These are phyloP conservation scores for Eumerus sabulonum DNA, from an alignment of 2,888 invertebrate genomes.

Conservation along the genomic window DNA sequence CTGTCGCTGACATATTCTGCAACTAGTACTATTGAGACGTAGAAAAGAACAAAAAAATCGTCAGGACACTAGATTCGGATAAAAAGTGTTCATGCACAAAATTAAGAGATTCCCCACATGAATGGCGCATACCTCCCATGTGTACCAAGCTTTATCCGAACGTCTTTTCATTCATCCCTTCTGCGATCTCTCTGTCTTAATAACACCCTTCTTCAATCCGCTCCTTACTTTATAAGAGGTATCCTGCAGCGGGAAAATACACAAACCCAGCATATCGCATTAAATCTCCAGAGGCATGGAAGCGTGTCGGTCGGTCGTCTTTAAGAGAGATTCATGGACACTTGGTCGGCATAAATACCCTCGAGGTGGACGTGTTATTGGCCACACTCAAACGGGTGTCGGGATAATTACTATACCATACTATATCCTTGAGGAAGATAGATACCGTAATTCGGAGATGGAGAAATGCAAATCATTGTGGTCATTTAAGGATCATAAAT, in stretches of 20 bases:
- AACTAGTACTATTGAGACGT: background rate
- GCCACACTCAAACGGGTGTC: constrained; percentile 13
- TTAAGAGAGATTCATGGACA: constrained; percentile 45
- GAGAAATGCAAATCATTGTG: constrained; percentile 62
- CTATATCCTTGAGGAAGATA: no score
- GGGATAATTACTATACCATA: constrained; percentile 43
- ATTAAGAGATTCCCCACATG: constrained; percentile 55
- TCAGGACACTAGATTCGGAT: constrained; percentile 39
- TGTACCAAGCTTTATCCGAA: background rate
- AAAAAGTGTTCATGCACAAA: constrained; percentile 57
- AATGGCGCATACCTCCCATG: constrained; percentile 23
- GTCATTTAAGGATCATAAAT: constrained; percentile 61
- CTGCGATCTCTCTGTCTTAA: no score
- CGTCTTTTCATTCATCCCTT: no score
- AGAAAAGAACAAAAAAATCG: constrained; percentile 15
- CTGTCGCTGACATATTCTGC: constrained; percentile 2
- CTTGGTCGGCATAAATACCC: constrained; percentile 54
- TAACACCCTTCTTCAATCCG: no score
- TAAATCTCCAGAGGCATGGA: constrained; percentile 51
- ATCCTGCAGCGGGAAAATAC: background rate
- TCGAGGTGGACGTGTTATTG: constrained; percentile 34
- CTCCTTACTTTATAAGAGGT: background rate
- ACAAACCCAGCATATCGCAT: constrained; percentile 23
- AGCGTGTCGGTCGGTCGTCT: constrained; percentile 38
- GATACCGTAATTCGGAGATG: constrained; percentile 25